Base-by-base conservation (phyloP, 2,888 invertebrate genomes). In the Zhengitettix transpicula region DNA sequence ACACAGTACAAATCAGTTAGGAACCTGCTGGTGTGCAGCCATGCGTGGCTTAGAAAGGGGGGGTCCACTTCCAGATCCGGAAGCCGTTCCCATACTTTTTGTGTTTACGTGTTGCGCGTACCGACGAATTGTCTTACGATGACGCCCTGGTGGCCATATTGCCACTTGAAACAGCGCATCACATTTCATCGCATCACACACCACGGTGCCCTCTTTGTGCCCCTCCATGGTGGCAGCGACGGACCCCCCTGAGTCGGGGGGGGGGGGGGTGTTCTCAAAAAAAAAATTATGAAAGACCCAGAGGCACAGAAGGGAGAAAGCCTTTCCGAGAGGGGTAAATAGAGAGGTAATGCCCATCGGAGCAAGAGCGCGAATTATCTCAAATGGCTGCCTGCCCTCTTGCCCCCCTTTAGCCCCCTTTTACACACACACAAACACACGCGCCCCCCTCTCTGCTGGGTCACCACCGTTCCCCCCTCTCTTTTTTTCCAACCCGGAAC, bases 141-240 rank as follows among this genome's bases (percentile, higher is more conserved):
- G n/a, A n/a, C 47, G n/a, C 47, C 47, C 47, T 12, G 47, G 47
- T n/a, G n/a, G 47, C 47, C 47, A 47, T 47, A n/a, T 47, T 47
- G 47, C 47, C 47, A 47, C 47, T 47, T 47, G 47, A 47, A 47
- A n/a, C 14, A 12, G 14, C 55, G 63, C 63, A 53, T 63, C 60
- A 55, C 60, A 57, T 62, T 61, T 61, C 60, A 61, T 58, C 59
- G 61, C 56, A 47, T 63, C 59, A 61, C 60, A 58, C 63, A 58
- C 58, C 40, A 55, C 59, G 58, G 42, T 63, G 63, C 51, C 17
- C 58, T 52, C 63, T 63, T 63, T 63, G 63, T 63, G 56, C 55
- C 52, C 28, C 42, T 51, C 47, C 59, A 41, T 55, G 54, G 42
- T 55, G 59, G 58, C 58, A 55, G 51, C 40, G 55, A 55, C 15